Base-by-base conservation (phyloP, 1,140 invertebrate genomes). In the Diprion similis region DNA sequence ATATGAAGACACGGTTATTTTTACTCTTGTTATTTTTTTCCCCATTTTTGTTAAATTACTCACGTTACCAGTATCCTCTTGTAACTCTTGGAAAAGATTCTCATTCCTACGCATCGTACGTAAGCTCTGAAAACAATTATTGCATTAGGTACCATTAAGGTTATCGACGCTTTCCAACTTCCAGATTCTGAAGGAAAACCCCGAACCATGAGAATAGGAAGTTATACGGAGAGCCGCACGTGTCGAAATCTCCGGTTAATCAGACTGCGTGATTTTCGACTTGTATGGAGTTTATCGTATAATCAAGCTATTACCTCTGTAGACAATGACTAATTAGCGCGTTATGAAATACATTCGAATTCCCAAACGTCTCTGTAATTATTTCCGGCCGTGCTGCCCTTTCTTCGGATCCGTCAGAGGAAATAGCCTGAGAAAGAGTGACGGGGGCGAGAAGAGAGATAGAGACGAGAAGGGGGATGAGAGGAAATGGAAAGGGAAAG, bases 11-110 rank as follows among this genome's bases (percentile, higher is more conserved):
- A 37, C 24, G 24, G 1, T 37, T 37, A 3, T 37, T 37, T 37
- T 37, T 37, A 4, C 24, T 4, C 24, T 37, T 6, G 24, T 37
- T 37, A 6, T 37, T 1, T 37, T 37, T 37, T 37, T 37, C 24
- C 24, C 1, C 6, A 37, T 37, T 37, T 37, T 37, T 37, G 6
- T 6, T 9, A 59, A 15, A 15, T 15, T 59, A 79, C 77, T 77
- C 73, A 87, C 85, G 80, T 85, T 80, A 17, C 80, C 77, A 46
- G 78, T 71, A 71, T 81, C 80, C 45, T 78, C 73, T 17, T 78
- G 74, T 47, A 85, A 71, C 45, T 78, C 76, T 51, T 74, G 66
- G 68, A 80, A 82, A 46, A 78, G 48, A 59, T 76, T 80, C 13
- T 78, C 75, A 67, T 81, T 80, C 47, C 72, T 64, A 10, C 75